These are phyloP conservation scores for Cistogaster globosa DNA, from an alignment of 2,888 invertebrate genomes.

Conservation along the genomic window DNA sequence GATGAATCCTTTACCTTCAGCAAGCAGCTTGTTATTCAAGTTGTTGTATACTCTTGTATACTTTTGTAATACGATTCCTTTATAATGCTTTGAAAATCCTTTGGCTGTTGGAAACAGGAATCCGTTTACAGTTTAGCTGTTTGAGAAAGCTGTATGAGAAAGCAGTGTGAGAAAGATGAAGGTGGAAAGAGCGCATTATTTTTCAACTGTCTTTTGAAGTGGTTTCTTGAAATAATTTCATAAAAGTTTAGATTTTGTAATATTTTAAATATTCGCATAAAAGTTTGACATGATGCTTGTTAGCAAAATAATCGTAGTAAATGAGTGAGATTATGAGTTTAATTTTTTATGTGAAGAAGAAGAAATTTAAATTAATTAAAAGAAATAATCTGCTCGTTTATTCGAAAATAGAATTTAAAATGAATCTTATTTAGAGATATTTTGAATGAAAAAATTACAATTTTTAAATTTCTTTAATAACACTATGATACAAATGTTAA, in stretches of 20 bases:
- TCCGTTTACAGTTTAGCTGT: conserved; percentile 6
- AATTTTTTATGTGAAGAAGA: too few relatives aligned
- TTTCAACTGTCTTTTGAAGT: conserved; percentile 65
- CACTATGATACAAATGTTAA: too few relatives aligned
- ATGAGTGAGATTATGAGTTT: too few relatives aligned
- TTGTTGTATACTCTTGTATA: conserved; percentile 23
- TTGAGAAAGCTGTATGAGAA: not conserved
- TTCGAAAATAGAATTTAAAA: too few relatives aligned
- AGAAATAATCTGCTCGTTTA: too few relatives aligned
- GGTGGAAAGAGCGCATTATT: conserved; percentile 2
- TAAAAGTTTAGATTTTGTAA: conserved; percentile 56
- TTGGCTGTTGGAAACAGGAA: conserved; percentile 23
- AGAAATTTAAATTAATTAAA: too few relatives aligned
- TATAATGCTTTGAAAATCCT: conserved; percentile 41
- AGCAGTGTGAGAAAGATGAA: not conserved
- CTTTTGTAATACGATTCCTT: conserved; percentile 59
- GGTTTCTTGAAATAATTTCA: conserved; percentile 66
- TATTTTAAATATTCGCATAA: conserved; percentile 50
- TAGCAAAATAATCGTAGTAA: not conserved
- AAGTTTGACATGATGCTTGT: conserved; percentile 10
- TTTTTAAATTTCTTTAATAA: too few relatives aligned
- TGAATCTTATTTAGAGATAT: too few relatives aligned
- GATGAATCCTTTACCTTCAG: conserved; percentile 68
- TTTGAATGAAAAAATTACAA: too few relatives aligned
- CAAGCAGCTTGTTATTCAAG: conserved; percentile 35